Evolutionary conservation across 2,797 vertebrate species (phyloP).

Genomic region (Menidia menidia): DNA sequence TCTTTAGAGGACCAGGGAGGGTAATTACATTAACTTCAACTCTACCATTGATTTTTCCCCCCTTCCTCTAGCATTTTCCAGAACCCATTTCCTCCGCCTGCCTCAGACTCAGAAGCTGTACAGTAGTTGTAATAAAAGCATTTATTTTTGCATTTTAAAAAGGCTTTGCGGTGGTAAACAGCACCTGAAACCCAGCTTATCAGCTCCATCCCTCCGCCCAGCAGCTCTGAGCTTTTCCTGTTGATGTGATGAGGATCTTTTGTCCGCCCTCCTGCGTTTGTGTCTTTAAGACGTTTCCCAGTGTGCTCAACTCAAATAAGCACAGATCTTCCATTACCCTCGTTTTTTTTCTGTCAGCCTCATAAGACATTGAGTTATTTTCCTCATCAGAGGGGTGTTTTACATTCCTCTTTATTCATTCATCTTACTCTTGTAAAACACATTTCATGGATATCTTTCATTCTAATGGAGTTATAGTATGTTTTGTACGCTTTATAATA

Average conservation of each 20-base stretch:
- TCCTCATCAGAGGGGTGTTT: slow-evolving; percentile 32
- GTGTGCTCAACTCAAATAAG: slow-evolving; percentile 24
- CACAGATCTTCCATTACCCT: slow-evolving; percentile 40
- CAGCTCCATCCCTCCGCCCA: slow-evolving; percentile 1
- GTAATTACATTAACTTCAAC: slow-evolving; percentile 45
- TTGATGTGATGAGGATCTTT: slow-evolving; percentile 43
- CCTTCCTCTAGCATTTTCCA: too few species aligned
- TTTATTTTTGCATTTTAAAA: too few species aligned
- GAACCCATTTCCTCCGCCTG: too few species aligned
- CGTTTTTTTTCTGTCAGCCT: slow-evolving; percentile 30
- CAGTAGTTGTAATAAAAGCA: too few species aligned
- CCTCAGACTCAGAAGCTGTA: too few species aligned
- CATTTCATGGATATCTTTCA: slow-evolving; percentile 18
- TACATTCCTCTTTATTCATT: slow-evolving; percentile 24
- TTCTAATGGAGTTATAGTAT: slow-evolving; percentile 11
- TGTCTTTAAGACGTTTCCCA: slow-evolving; percentile 27
- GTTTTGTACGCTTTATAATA: slow-evolving; percentile 16
- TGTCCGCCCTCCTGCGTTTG: slow-evolving; percentile 22
- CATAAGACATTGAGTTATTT: slow-evolving; percentile 16
- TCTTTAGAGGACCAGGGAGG: slow-evolving; percentile 21
- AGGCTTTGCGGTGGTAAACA: too few species aligned
- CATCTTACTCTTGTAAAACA: slow-evolving; percentile 7
- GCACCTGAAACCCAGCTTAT: slow-evolving; percentile 30
- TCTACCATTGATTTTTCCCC: slow-evolving; percentile 19
- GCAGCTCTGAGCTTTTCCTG: slow-evolving; percentile 9